phyloP scores from a whole-genome alignment of 2,113 vertebrate genomes.

The Laterallus jamaicensis region DNA sequence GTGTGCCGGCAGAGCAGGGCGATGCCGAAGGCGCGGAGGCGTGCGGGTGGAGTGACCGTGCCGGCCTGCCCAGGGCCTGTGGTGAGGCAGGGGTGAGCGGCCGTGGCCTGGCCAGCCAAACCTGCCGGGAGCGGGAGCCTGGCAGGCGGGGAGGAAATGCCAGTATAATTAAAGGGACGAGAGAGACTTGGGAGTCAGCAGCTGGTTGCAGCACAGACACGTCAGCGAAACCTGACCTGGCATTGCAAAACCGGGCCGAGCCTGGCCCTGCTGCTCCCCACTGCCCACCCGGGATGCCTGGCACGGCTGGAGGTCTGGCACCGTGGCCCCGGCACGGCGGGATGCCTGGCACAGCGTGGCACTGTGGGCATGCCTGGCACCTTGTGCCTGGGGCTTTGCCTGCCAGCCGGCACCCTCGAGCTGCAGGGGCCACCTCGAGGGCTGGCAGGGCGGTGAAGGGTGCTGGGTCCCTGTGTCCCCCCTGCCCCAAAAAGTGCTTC shows the following conservation, averaged over 20 bases:
- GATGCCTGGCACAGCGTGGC: background rate
- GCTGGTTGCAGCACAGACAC: constrained; percentile 63
- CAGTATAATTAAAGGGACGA: constrained; percentile 59
- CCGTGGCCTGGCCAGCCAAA: background rate
- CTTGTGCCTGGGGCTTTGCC: background rate
- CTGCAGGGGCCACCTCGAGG: background rate
- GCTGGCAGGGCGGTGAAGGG: rapidly evolving
- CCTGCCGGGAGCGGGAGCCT: constrained; percentile 24
- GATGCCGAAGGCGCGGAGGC: background rate
- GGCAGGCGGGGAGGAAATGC: constrained; percentile 65
- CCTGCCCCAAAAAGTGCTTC: background rate
- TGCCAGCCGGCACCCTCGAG: background rate
- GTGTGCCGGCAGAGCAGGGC: background rate
- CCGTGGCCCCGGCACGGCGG: too few relatives aligned
- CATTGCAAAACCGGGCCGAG: constrained; percentile 53
- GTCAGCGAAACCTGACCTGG: constrained; percentile 77
- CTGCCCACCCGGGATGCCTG: background rate
- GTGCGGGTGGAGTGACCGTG: background rate
- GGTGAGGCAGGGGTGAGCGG: background rate
- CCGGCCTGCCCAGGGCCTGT: background rate
- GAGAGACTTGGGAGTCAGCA: constrained; percentile 31
- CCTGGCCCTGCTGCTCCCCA: background rate
- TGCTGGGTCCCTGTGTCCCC: background rate
- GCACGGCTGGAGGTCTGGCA: background rate
- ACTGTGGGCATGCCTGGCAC: too few relatives aligned